Percentiles rank a stretch among this genome's conserved stretches.
These are phyloP conservation scores for Laspeyria flexula DNA, from an alignment of 2,888 invertebrate genomes.

Conservation along the genomic window DNA sequence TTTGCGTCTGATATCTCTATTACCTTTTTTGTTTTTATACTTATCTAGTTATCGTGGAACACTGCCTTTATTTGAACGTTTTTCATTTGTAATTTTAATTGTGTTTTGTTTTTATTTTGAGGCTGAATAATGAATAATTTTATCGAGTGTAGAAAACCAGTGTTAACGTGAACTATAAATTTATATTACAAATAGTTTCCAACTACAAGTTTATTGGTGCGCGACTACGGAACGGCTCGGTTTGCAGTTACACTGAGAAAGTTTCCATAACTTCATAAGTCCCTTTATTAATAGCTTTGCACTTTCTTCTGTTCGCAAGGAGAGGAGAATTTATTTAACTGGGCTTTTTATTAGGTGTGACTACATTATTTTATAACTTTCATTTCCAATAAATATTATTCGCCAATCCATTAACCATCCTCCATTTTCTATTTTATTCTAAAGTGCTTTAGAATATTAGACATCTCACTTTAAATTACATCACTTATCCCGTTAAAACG, in stretches of 20 bases:
- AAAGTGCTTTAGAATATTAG: too few relatives aligned
- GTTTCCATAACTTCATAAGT: conserved; percentile 80
- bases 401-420: neutral
- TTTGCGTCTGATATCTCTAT: conserved; percentile 70
- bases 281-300: conserved; percentile 79
- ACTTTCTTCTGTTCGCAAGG: conserved; percentile 58
- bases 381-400: conserved; percentile 4
- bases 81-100: conserved; percentile 14
- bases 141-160: conserved; percentile 40
- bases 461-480: conserved; percentile 32
- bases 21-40: conserved; percentile 59
- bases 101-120: neutral
- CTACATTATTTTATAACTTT: conserved; percentile 17
- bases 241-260: conserved; percentile 70
- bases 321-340: conserved; percentile 41
- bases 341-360: conserved; percentile 24
- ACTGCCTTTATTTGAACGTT: conserved; percentile 14
- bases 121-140: neutral
- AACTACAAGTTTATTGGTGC: conserved; percentile 79
- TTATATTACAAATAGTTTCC: conserved; percentile 81
- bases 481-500: conserved; percentile 43
- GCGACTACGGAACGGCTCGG: conserved; percentile 72
- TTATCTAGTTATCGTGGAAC: conserved; percentile 30
- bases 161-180: conserved; percentile 68
- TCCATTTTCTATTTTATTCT: too few relatives aligned